phyloP scores from a whole-genome alignment of 2,888 invertebrate genomes.

The Conomelus anceps region DNA sequence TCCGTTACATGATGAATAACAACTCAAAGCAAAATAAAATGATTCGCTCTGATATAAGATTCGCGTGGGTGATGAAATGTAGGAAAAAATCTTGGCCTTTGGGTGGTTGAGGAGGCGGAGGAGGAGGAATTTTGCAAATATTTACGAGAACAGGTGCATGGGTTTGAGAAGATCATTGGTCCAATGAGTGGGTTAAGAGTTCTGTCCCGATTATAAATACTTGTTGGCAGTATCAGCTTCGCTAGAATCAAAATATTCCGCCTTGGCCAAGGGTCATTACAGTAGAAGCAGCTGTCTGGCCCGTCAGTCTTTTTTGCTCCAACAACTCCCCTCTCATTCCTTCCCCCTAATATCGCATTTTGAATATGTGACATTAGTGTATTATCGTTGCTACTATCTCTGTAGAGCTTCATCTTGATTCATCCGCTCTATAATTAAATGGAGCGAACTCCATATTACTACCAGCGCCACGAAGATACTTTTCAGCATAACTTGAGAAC shows the following conservation, averaged over 20 bases:
- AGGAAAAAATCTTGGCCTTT: neutral
- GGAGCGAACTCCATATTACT: neutral
- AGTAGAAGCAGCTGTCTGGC: neutral
- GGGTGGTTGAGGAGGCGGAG: neutral
- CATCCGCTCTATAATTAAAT: neutral
- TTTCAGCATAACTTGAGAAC: neutral
- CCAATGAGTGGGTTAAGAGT: neutral
- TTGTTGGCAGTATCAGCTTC: neutral
- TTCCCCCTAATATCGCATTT: neutral
- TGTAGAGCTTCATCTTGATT: neutral
- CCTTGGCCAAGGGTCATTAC: neutral
- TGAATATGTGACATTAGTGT: neutral
- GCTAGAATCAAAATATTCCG: neutral
- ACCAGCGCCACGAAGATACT: neutral
- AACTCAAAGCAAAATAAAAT: neutral
- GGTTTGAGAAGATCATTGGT: neutral
- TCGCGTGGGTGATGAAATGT: neutral
- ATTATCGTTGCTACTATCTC: neutral
- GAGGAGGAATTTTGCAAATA: neutral
- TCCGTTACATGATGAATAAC: neutral
- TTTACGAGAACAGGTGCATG: neutral
- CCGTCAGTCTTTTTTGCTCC: neutral
- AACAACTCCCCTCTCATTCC: no score
- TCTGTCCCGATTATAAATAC: neutral
- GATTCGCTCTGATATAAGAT: neutral